A percentile compares a stretch with the other conserved stretches of the same genome.
Evolutionary conservation across 2,113 vertebrate genomes (phyloP).

Genomic region (Ctenodactylus gundi): DNA sequence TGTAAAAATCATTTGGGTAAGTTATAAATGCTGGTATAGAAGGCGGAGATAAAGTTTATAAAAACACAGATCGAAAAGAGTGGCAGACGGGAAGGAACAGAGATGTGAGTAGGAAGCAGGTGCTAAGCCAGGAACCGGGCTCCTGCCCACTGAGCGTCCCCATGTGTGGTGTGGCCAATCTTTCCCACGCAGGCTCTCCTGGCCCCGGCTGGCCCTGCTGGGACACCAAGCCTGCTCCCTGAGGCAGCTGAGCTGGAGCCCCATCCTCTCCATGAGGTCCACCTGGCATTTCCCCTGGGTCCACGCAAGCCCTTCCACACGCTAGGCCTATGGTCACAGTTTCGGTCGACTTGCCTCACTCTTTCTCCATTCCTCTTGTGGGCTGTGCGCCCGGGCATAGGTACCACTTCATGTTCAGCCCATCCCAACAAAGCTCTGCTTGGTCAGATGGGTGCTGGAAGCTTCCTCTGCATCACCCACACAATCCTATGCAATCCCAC

Average conservation of each 20-base stretch:
- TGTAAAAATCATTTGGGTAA: accelerated
- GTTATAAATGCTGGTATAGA: background rate
- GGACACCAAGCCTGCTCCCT: background rate
- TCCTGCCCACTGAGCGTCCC: background rate
- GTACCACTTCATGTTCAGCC: too few relatives aligned
- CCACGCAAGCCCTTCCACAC: background rate
- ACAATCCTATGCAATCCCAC: background rate
- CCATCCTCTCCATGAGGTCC: background rate
- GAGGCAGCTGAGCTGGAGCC: background rate
- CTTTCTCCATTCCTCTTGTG: background rate
- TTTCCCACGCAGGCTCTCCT: background rate
- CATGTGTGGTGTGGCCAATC: background rate
- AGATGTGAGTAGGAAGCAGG: background rate
- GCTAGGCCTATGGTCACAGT: background rate
- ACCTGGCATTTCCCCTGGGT: background rate
- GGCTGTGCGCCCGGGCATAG: background rate
- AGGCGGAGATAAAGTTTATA: background rate
- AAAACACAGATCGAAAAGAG: background rate
- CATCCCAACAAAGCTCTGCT: too few relatives aligned
- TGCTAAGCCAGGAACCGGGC: accelerated
- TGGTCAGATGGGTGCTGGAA: background rate
- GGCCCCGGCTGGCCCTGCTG: accelerated
- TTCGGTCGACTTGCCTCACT: background rate
- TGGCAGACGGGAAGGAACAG: too few relatives aligned
- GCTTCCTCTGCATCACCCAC: background rate